These are phyloP conservation scores for Microtus ochrogaster DNA, from an alignment of 2,113 vertebrate genomes.

Conservation along the genomic window DNA sequence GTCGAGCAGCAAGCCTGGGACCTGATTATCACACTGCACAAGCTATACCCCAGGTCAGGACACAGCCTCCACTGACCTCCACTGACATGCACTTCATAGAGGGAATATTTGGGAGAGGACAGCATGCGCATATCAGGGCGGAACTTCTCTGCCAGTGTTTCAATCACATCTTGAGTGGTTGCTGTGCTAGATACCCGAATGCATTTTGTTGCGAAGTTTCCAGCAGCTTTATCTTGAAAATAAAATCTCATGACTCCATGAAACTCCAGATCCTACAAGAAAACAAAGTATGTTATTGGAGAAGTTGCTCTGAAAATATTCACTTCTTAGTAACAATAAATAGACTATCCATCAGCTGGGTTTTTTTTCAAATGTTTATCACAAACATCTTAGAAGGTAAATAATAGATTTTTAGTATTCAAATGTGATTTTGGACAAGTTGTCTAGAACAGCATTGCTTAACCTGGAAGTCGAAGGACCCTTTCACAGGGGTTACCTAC, in stretches of 20 bases:
- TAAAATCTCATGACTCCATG: conserved; percentile 99
- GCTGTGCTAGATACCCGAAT: conserved; percentile 98
- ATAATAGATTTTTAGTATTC: neutral
- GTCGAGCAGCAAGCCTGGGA: too few species aligned
- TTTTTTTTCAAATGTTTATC: neutral
- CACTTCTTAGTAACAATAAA: neutral
- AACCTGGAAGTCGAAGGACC: neutral
- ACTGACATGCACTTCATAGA: conserved; percentile 98
- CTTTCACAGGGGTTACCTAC: neutral
- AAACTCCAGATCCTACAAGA: conserved; percentile 95
- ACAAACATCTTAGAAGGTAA: neutral
- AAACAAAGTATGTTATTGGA: conserved; percentile 51
- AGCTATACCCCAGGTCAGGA: neutral
- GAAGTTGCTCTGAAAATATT: neutral
- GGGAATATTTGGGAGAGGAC: conserved; percentile 96
- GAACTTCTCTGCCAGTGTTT: conserved; percentile 98
- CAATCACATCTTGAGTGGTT: conserved; percentile 98
- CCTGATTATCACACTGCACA: too few species aligned
- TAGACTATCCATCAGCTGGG: neutral
- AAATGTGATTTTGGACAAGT: neutral
- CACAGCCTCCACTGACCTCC: conserved; percentile 91
- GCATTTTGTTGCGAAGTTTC: conserved; percentile 99
- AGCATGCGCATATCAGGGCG: conserved; percentile 99
- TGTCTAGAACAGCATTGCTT: neutral
- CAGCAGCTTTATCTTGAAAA: conserved; percentile 98